Base-by-base conservation (phyloP, 1,140 invertebrate species). In the Gryllus bimaculatus region DNA sequence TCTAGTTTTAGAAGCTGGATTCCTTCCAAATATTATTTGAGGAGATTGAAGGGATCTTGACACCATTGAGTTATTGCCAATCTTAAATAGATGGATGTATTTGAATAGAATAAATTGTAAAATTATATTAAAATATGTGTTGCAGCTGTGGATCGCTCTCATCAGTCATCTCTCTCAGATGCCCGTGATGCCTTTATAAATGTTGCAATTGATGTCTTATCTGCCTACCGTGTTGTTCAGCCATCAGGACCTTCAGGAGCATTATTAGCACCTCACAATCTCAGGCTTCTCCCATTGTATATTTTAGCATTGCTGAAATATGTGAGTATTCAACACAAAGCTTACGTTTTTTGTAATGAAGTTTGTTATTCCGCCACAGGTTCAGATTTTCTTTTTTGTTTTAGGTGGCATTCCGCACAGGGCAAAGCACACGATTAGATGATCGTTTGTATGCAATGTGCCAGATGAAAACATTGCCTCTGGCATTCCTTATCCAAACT, bases 161-260 rank as follows among this genome's bases (percentile, higher is more conserved):
- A 94, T 80, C 89, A 93, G 74, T 93, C 95, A 13, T 95, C 93
- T 73, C 86, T 99, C 82, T 90, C 91, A 7, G 98, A 99, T 87
- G 98, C 98, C 7, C 88, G 96, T 76, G 98, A 99, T 86, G 98
- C 97, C 12, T 90, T 99, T 79, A 94, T 98, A 74, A 99, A 98
- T 87, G 97, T 96, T 73, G 95, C 93, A 7, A 91, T 98, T 75
- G 98, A 99, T 88, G 91, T 95, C 81, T 86, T 99, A 47, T 91
- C 91, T 76, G 92, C 96, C 8, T 99, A 94, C 85, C 92, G 93
- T 83, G 82, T 91, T 54, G 89, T 91, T 47, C 90, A 94, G 84
- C 89, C 91, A 66, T 86, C 85, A 8, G 88, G 89, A 79, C 84
- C 87, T 73, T 83, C 84, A 75, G 84, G 89, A 18, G 92, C 92